Evolutionary conservation across 2,888 invertebrate species (phyloP).

Genomic region (Latheticus oryzae): DNA sequence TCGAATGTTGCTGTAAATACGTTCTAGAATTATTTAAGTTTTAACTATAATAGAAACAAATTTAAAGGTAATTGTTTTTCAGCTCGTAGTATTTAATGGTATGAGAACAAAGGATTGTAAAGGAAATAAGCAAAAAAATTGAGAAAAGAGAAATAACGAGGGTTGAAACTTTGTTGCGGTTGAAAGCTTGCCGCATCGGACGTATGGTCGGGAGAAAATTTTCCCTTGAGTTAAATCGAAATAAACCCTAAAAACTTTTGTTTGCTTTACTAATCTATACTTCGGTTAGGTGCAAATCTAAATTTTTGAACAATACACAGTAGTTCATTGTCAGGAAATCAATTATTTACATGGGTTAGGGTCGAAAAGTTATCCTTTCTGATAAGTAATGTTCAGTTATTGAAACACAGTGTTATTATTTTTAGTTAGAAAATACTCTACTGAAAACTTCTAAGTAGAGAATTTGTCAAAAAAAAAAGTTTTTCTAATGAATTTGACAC

Average conservation of each 20-base stretch:
- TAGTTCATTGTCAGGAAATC: constrained; percentile 6
- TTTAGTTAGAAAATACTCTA: too few relatives aligned
- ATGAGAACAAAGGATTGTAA: constrained; percentile 44
- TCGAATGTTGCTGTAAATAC: too few relatives aligned
- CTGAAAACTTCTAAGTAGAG: constrained; percentile 1
- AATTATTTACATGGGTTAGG: constrained; percentile 2
- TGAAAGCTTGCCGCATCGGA: constrained; percentile 31
- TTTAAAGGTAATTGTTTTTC: constrained; percentile 41
- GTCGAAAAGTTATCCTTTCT: neutral
- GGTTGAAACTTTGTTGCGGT: constrained; percentile 43
- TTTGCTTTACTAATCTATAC: constrained; percentile 31
- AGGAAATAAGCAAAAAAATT: constrained; percentile 43
- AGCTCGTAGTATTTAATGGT: constrained; percentile 31
- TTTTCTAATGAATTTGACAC: constrained; percentile 13
- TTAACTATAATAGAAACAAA: constrained; percentile 31
- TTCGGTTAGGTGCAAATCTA: constrained; percentile 11
- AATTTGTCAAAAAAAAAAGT: constrained; percentile 21
- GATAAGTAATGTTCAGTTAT: constrained; percentile 22
- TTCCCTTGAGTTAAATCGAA: constrained; percentile 28
- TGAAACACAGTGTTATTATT: constrained; percentile 2
- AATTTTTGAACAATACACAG: too few relatives aligned
- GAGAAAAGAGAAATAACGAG: constrained; percentile 43
- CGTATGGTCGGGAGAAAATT: constrained; percentile 31
- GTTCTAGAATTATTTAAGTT: too few relatives aligned
- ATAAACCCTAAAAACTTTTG: constrained; percentile 26